phyloP scores from a whole-genome alignment of 2,797 vertebrate genomes.

The Cichlasoma orientale region DNA sequence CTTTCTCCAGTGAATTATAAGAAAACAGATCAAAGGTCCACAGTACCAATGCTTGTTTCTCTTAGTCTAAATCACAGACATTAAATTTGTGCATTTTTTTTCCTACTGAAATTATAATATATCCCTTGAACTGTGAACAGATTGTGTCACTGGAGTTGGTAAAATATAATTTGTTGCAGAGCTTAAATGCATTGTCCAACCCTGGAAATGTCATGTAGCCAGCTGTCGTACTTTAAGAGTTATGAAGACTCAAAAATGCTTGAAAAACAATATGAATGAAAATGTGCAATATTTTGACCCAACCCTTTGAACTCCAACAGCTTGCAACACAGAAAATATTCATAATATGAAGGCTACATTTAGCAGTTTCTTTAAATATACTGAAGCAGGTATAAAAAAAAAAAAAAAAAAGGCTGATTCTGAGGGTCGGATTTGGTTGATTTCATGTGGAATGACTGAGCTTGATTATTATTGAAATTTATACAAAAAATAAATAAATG shows the following conservation, averaged over 20 bases:
- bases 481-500: neutral
- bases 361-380: neutral
- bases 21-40: too few species aligned
- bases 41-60: too few species aligned
- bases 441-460: neutral
- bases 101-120: too few species aligned
- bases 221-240: neutral
- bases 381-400: neutral
- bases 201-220: neutral
- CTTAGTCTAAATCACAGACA: too few species aligned
- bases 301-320: neutral
- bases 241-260: rapidly evolving
- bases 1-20: too few species aligned
- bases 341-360: neutral
- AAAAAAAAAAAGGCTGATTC: too few species aligned
- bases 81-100: too few species aligned
- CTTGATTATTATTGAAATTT: neutral
- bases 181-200: too few species aligned
- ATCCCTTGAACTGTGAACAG: neutral
- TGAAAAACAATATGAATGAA: neutral
- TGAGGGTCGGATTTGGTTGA: neutral
- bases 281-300: neutral
- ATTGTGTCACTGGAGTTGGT: neutral
- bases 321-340: neutral
- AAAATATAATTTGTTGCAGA: neutral